A percentile compares a stretch with the other conserved stretches of the same genome.
Evolutionary conservation across 37 sponge, comb jelly and placozoan genomes (phyloP).

Genomic region (Spongia lamella): DNA sequence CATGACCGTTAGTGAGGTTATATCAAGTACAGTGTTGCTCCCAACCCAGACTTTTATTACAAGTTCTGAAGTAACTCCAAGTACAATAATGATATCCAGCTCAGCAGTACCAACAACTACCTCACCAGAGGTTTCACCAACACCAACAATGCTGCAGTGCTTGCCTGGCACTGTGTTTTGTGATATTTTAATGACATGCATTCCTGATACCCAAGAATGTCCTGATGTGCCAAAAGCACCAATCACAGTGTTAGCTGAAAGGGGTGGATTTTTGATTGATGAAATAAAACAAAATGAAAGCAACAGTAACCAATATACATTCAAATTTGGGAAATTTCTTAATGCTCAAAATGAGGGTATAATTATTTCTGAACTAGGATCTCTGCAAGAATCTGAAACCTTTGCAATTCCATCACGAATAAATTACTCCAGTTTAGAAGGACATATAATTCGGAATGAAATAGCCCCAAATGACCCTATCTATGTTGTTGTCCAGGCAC

Average conservation of each 20-base stretch:
- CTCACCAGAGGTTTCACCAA: background rate
- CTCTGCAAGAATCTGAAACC: background rate
- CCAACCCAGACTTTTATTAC: too few species aligned
- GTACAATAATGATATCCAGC: too few species aligned
- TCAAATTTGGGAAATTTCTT: constrained; percentile 9
- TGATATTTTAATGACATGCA: too few species aligned
- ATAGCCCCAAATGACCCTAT: constrained; percentile 10
- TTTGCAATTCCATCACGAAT: background rate
- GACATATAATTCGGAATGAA: background rate
- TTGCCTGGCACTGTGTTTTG: too few species aligned
- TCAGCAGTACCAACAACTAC: background rate
- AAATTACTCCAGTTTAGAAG: background rate
- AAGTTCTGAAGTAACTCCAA: too few species aligned
- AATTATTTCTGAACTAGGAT: background rate
- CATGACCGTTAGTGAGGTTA: too few species aligned
- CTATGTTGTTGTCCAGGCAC: constrained; percentile 24
- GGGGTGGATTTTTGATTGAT: constrained; percentile 5
- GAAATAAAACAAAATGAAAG: background rate
- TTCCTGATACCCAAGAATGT: too few species aligned
- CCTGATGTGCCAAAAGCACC: background rate
- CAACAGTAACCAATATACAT: constrained; percentile 1
- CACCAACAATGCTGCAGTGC: too few species aligned
- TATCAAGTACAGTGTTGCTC: too few species aligned
- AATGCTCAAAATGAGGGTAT: background rate
- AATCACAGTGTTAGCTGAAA: constrained; percentile 1